Percentiles rank a stretch among this genome's conserved stretches.
Conservation (phyloP, 2,113 vertebrate genomes). For the Delphinus delphis region DNA sequence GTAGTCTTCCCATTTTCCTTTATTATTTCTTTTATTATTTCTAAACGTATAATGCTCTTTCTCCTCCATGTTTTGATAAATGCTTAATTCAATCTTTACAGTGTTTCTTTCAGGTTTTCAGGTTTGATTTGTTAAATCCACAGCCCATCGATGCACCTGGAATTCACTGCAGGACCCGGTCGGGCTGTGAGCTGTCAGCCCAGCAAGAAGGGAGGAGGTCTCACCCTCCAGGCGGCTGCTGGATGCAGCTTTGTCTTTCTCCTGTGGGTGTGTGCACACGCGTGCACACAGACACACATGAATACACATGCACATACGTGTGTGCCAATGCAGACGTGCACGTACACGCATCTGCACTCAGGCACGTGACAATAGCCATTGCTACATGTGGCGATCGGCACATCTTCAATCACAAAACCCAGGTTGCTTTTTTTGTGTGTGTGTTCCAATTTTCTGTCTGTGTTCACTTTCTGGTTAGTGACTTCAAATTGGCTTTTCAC, state of each 20-base stretch:
- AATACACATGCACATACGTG: background rate
- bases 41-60: background rate
- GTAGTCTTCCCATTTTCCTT: background rate
- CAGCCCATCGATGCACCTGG: background rate
- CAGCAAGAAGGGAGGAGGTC: background rate
- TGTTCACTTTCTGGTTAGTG: background rate
- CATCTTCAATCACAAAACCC: background rate
- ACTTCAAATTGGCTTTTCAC: background rate
- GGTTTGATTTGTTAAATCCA: background rate
- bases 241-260: background rate
- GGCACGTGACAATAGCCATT: background rate
- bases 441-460: accelerated
- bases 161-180: background rate
- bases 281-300: background rate
- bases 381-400: accelerated
- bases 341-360: accelerated
- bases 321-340: too few relatives aligned
- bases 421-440: too few relatives aligned
- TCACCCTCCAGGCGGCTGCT: background rate
- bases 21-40: background rate
- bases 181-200: background rate
- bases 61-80: background rate
- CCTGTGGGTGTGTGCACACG: too few relatives aligned
- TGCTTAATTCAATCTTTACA: background rate
- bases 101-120: background rate